These are phyloP conservation scores for Melinaea menophilus DNA, from an alignment of 2,888 invertebrate species.

Conservation along the genomic window DNA sequence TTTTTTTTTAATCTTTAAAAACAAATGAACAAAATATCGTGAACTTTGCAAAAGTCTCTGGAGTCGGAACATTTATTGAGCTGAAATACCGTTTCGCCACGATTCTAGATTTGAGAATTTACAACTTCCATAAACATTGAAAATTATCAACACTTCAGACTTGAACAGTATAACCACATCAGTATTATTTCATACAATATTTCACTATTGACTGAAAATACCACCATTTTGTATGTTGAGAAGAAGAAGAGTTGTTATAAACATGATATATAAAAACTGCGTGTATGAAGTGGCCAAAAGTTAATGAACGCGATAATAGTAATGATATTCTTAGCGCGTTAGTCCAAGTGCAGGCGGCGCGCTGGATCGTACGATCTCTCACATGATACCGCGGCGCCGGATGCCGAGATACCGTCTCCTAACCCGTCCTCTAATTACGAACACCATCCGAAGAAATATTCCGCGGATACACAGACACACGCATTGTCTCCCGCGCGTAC, in stretches of 20 bases:
- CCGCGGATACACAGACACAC: constrained; percentile 50
- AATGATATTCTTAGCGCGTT: constrained; percentile 34
- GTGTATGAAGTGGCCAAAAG: constrained; percentile 13
- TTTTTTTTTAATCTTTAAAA: not conserved
- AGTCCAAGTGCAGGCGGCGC: constrained; percentile 32
- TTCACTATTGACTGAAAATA: too few species aligned
- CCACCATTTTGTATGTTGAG: too few species aligned
- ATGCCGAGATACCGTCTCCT: constrained; percentile 58
- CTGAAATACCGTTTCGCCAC: constrained; percentile 31
- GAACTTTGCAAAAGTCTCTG: not conserved
- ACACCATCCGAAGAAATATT: constrained; percentile 54
- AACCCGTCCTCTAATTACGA: constrained; percentile 66
- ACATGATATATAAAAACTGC: not conserved
- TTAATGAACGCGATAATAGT: constrained; percentile 25
- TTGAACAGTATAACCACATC: constrained; percentile 22
- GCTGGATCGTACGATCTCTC: constrained; percentile 55
- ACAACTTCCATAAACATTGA: constrained; percentile 30
- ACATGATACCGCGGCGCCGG: constrained; percentile 64
- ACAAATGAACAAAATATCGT: not conserved
- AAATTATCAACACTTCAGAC: constrained; percentile 26
- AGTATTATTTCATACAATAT: constrained; percentile 11
- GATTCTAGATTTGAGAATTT: constrained; percentile 31
- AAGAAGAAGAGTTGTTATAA: too few species aligned
- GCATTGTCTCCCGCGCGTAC: constrained; percentile 56
- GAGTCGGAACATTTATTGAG: constrained; percentile 22